Evolutionary conservation across 2,113 vertebrate species (phyloP).

Genomic region (Ploceus nigricollis): DNA sequence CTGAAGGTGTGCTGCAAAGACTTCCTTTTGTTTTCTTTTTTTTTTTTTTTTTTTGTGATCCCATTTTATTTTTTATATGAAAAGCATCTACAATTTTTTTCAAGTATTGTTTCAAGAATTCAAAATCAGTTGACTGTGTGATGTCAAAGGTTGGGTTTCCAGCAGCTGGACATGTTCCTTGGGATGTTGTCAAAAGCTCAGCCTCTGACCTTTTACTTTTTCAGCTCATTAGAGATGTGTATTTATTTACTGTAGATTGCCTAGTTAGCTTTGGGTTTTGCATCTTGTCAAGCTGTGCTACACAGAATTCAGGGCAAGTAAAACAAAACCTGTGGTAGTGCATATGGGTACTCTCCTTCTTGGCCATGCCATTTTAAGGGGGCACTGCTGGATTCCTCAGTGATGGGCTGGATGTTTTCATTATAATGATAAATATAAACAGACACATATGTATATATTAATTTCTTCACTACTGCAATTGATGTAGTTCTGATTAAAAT

Average conservation of each 20-base stretch:
- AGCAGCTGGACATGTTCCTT: background rate
- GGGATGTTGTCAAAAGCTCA: background rate
- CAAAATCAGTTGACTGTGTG: background rate
- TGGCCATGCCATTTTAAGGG: background rate
- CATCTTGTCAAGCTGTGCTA: background rate
- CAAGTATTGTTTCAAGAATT: background rate
- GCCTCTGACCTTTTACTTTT: background rate
- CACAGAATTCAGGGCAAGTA: background rate
- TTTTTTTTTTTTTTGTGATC: background rate
- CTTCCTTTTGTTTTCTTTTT: background rate
- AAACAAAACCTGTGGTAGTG: background rate
- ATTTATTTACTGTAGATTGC: background rate
- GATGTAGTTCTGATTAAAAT: background rate
- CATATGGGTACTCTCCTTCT: background rate
- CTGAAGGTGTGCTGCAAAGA: constrained; percentile 40
- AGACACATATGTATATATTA: accelerated
- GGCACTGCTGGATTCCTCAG: background rate
- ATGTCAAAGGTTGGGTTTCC: background rate
- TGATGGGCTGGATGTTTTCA: background rate
- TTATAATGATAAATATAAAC: too few relatives aligned
- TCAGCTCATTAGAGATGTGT: background rate
- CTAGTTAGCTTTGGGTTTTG: background rate
- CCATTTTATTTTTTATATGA: background rate
- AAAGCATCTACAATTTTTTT: background rate
- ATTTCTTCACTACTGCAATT: background rate